Percentiles rank a stretch among this genome's conserved stretches.
Evolutionary conservation across 1,140 invertebrate species (phyloP).

Genomic region (Drosophila guanche): DNA sequence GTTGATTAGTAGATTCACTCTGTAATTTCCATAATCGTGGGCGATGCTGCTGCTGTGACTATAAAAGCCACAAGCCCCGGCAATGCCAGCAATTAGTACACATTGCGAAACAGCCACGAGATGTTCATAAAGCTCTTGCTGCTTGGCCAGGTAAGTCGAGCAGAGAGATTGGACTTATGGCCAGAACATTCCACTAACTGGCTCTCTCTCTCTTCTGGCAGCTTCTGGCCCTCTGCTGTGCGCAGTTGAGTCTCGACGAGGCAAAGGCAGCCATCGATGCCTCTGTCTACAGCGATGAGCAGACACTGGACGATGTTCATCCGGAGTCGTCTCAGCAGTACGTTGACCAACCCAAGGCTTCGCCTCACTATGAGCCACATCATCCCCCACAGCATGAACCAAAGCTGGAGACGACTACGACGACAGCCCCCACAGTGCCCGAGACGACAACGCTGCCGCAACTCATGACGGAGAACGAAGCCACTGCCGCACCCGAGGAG

Average conservation of each 20-base stretch:
- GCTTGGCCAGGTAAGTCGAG: slow-evolving; percentile 47
- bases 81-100: slow-evolving; percentile 34
- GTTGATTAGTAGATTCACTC: slow-evolving; percentile 16
- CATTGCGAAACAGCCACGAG: slow-evolving; percentile 5
- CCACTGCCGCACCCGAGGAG: slow-evolving; percentile 20
- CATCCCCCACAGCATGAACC: not conserved
- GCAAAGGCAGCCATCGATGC: slow-evolving; percentile 28
- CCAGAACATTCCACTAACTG: not conserved
- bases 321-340: slow-evolving; percentile 4
- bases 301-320: slow-evolving; percentile 38
- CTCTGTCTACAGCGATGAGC: slow-evolving; percentile 34
- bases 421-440: slow-evolving; percentile 15
- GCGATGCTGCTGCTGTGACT: slow-evolving; percentile 33
- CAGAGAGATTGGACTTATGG: not conserved
- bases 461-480: slow-evolving; percentile 12
- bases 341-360: not conserved
- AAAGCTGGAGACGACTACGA: slow-evolving; percentile 4
- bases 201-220: not conserved
- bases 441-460: slow-evolving; percentile 37
- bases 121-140: slow-evolving; percentile 60
- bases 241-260: slow-evolving; percentile 22
- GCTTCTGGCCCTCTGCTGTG: slow-evolving; percentile 41
- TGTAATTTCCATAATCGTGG: slow-evolving; percentile 51
- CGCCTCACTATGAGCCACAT: not conserved
- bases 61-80: slow-evolving; percentile 47